Evolutionary conservation across 2,113 vertebrate species (phyloP), one percentile per base, ranked within the genome.

Genomic region (cattle (Bos taurus)): DNA sequence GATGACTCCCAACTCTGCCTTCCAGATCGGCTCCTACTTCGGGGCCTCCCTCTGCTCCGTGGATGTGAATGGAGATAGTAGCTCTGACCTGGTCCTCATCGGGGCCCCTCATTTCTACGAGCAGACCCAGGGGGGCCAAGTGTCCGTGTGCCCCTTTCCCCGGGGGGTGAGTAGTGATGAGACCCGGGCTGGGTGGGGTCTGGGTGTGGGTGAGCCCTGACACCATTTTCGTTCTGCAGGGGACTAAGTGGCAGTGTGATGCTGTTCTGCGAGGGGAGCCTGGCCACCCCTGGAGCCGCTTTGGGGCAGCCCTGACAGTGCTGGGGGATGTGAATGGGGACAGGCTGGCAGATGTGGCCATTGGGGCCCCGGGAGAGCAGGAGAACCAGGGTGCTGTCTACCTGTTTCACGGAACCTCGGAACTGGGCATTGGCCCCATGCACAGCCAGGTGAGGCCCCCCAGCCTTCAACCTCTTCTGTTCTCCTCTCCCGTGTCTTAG

Each of bases 361-460:
- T 99, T 3, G 99, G 99, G 43, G 99, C 99, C 1, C 99, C 99
- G 0, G 98, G 99, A 9, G 99, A 99, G 96, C 92, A 99, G 6
- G 98, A 99, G 5, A 98, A 98, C n/a, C 88, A 3, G 0, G 99
- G 99, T 23, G 99, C 98, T 2, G 96, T 99, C 43, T 99, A 99
- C 95, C 97, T 99, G 25, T 99, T 99, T 97, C 98, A 98, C 0
- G 99, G 99, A 4, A 7, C 16, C 28, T 91, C 8, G 6, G 21
- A 3, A n/a, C 5, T 30, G 88, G 98, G 98, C 5, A 95, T 99
- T 54, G 84, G 90, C 21, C 14, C 54, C 23, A 13, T 50, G 6
- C 98, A 98, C 95, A 98, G 98, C 88, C 99, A 99, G 99, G 99
- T 99, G 94, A 97, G 89, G 2, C 14, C 11, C 43, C 56, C 19